A percentile compares a stretch with the other conserved stretches of the same genome.
Conservation (phyloP, 2,888 invertebrate species). For the Gortyna flavago region DNA sequence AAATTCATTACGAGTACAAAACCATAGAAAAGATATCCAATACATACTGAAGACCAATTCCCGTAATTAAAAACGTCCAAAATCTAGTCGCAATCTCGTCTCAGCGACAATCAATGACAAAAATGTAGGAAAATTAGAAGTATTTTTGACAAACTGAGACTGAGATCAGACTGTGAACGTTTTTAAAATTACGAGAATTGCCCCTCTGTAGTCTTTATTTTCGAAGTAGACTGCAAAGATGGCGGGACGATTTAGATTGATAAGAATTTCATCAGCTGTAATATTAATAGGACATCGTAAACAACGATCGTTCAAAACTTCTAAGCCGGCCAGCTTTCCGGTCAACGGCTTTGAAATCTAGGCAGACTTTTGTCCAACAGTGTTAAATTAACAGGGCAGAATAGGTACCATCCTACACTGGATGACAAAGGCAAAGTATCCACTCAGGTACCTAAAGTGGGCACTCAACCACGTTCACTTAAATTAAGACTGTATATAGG, state of each 20-base stretch:
- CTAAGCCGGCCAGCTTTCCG: neutral
- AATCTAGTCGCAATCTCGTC: no score
- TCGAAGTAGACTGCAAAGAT: neutral
- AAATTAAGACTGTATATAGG: neutral
- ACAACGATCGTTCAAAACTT: neutral
- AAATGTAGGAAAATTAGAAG: no score
- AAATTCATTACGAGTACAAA: no score
- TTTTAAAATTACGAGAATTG: no score
- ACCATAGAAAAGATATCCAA: neutral
- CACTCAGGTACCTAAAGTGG: neutral
- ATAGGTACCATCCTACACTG: neutral
- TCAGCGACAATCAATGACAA: no score
- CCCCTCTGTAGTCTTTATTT: neutral
- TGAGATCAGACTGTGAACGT: no score
- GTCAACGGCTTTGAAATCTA: neutral
- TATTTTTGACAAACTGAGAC: no score
- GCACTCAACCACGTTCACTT: neutral
- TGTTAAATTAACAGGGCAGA: neutral
- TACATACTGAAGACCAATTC: no score
- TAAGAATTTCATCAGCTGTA: neutral
- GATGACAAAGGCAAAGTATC: slow-evolving; percentile 6
- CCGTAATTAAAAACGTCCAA: no score
- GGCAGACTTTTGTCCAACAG: neutral
- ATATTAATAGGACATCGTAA: neutral
- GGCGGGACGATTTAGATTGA: neutral